phyloP scores from a whole-genome alignment of 2,797 vertebrate species.

The Pangasius macronema region DNA sequence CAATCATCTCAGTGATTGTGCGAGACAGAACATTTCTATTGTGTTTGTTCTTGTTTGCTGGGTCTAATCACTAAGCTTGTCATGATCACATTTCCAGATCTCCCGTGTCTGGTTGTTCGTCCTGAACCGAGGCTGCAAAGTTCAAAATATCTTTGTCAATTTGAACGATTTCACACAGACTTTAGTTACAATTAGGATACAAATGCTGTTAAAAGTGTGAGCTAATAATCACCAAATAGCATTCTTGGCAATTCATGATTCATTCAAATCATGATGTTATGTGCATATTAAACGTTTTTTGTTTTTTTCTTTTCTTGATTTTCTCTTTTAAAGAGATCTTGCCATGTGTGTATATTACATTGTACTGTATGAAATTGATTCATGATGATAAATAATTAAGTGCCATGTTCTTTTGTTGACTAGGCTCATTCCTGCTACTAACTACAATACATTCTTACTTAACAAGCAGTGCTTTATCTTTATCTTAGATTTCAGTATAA shows the following conservation, averaged over 20 bases:
- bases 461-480: not conserved
- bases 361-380: not conserved
- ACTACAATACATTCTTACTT: not conserved
- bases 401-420: not conserved
- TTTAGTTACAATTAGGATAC: not conserved
- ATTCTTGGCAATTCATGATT: not conserved
- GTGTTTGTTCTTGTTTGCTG: slow-evolving; percentile 12
- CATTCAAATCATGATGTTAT: not conserved
- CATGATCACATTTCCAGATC: not conserved
- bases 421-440: not conserved
- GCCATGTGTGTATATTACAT: not conserved
- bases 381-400: not conserved
- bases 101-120: slow-evolving; percentile 2
- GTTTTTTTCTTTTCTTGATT: not conserved
- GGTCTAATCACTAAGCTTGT: not conserved
- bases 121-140: not conserved
- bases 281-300: not conserved
- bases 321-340: not conserved
- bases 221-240: not conserved
- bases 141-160: not conserved
- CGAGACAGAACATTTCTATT: slow-evolving; percentile 19
- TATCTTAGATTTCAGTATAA: not conserved
- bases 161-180: not conserved
- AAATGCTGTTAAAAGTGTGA: not conserved
- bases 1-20: not conserved